Evolutionary conservation across 2,888 invertebrate species (phyloP), one percentile per base, ranked within the genome.

Genomic region (Criorhina ranunculi): DNA sequence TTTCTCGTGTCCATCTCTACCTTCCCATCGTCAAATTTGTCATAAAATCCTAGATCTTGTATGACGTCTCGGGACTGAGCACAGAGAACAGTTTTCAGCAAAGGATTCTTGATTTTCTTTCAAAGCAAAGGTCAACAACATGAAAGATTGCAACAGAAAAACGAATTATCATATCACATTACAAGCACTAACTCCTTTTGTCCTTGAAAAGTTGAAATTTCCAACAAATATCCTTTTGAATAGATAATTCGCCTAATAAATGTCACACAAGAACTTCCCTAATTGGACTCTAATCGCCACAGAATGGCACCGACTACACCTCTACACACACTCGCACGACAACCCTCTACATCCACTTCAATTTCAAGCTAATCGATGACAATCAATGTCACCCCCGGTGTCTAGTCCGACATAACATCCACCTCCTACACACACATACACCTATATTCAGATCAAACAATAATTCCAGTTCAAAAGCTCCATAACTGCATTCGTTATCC

Each of bases 241-340:
- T 60, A 15, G 15, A 60, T 31, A 44, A 33, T 46, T 46, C 33
- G 37, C 64, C 35, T 37, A 73, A 19, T 44, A 60, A 49, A 40
- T 53, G 12, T 75, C 51, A n/a, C n/a, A 67, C 37, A 44, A 77
- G 24, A 60, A 78, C 67, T 53, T 83, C 57, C 55, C 40, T 78
- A 78, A 83, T 78, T 83, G 67, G 46, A 62, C 60, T 73, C 19
- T 83, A 67, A 83, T 83, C 44, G 82, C 51, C 60, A 59, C 51
- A 77, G 35, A 53, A 35, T 70, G 17, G n/a, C 70, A 44, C 44
- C 29, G 67, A 46, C 59, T 64, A 33, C 29, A 35, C 33, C 9
- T 31, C 17, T n/a, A 29, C 35, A 31, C 19, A 46, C 37, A 31
- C 37, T 29, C 29, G 31, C n/a, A 4, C 6, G 29, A 1, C 29